Percentiles rank a stretch among this genome's conserved stretches.
phyloP scores from a whole-genome alignment of 1,140 invertebrate species.

The Zophobas atratus region DNA sequence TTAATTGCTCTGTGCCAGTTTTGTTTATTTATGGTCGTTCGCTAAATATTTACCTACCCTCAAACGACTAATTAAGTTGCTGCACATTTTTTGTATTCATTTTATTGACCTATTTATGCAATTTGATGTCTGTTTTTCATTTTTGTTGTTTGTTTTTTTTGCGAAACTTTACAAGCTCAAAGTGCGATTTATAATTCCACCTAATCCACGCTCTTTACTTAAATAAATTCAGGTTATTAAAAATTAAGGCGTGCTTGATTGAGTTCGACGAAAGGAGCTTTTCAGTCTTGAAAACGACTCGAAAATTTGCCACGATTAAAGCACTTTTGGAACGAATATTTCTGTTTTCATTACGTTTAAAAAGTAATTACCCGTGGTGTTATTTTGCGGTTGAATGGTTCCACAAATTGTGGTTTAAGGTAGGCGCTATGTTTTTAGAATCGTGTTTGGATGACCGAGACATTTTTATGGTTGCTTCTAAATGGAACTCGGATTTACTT shows the following conservation, averaged over 20 bases:
- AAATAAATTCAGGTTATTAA: conserved; percentile 13
- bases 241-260: conserved; percentile 17
- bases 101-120: background rate
- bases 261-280: background rate
- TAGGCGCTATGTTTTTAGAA: background rate
- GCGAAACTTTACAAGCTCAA: background rate
- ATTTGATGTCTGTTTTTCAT: background rate
- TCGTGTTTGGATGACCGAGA: conserved; percentile 13
- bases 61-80: background rate
- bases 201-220: background rate
- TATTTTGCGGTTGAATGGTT: background rate
- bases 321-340: too few species aligned
- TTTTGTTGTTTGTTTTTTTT: background rate
- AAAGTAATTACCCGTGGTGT: too few species aligned
- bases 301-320: too few species aligned
- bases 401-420: conserved; percentile 2
- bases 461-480: conserved; percentile 27
- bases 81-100: background rate
- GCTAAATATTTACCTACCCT: background rate
- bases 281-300: conserved; percentile 11
- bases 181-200: background rate
- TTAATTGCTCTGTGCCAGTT: background rate
- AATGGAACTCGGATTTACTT: conserved; percentile 13
- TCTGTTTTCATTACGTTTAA: background rate
- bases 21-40: background rate